Conservation (phyloP, 1,140 invertebrate species). For the Euglossa dilemma region DNA sequence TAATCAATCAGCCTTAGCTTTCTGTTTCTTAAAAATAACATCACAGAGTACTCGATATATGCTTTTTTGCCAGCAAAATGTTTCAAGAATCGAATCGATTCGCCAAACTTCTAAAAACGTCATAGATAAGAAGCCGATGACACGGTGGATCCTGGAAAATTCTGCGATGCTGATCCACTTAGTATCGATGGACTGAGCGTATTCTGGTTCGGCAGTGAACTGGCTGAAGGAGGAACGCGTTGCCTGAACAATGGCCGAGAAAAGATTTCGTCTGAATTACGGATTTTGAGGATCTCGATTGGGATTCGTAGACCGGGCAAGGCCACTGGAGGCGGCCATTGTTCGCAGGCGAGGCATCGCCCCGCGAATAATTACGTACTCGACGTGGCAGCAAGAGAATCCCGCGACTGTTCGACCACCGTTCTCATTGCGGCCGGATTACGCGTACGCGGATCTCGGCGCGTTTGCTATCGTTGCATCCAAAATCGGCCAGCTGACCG, state of each 20-base stretch:
- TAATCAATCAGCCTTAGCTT: too few species aligned
- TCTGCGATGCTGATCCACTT: too few species aligned
- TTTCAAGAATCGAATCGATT: too few species aligned
- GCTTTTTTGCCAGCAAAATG: too few species aligned
- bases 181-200: too few species aligned
- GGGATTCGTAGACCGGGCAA: conserved; percentile 2
- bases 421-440: conserved; percentile 32
- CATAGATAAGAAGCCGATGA: too few species aligned
- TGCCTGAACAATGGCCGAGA: neutral
- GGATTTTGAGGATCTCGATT: neutral
- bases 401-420: conserved; percentile 13
- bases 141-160: too few species aligned
- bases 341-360: conserved; percentile 16
- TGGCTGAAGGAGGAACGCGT: too few species aligned
- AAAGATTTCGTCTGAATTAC: conserved; percentile 13
- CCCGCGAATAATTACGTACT: conserved; percentile 38
- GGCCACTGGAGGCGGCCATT: neutral
- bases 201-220: too few species aligned
- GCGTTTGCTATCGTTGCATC: conserved; percentile 39
- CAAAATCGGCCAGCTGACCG: conserved; percentile 34
- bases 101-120: too few species aligned
- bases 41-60: too few species aligned
- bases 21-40: too few species aligned
- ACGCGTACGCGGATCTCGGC: conserved; percentile 22
- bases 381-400: conserved; percentile 29